These are phyloP conservation scores for Athene noctua DNA, from an alignment of 2,113 vertebrate genomes.

Conservation along the genomic window DNA sequence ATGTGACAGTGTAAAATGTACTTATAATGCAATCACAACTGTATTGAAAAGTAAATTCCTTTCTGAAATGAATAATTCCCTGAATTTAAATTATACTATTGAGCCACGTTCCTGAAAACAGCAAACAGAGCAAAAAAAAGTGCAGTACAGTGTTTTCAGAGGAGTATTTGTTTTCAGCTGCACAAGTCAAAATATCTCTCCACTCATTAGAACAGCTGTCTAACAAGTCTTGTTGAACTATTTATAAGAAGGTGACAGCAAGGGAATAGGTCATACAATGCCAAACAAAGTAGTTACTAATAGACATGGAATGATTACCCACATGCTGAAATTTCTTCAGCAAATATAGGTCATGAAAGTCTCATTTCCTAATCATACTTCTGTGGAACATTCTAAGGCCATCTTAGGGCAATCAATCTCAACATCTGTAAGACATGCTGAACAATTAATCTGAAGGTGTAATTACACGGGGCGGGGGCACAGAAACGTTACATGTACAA, in stretches of 20 bases:
- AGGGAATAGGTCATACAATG: neutral
- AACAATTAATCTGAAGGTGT: neutral
- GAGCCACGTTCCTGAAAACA: neutral
- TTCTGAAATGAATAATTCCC: neutral
- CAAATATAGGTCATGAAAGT: neutral
- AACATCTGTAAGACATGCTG: neutral
- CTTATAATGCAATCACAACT: neutral
- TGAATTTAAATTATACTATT: neutral
- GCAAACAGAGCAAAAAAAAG: neutral
- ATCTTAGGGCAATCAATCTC: neutral
- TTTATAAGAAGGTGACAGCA: slow-evolving; percentile 37
- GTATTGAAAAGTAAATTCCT: neutral
- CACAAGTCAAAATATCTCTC: slow-evolving; percentile 2
- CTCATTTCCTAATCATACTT: neutral
- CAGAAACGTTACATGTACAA: neutral
- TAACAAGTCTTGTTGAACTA: neutral
- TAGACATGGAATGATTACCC: neutral
- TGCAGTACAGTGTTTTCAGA: neutral
- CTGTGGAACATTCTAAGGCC: neutral
- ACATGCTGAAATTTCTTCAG: neutral
- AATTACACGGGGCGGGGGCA: neutral
- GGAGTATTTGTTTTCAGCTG: neutral
- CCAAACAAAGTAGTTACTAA: neutral
- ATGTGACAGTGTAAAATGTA: neutral
- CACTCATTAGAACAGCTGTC: neutral